Evolutionary conservation across 2,113 vertebrate species (phyloP).

Genomic region (Periophthalmodon schlosseri): DNA sequence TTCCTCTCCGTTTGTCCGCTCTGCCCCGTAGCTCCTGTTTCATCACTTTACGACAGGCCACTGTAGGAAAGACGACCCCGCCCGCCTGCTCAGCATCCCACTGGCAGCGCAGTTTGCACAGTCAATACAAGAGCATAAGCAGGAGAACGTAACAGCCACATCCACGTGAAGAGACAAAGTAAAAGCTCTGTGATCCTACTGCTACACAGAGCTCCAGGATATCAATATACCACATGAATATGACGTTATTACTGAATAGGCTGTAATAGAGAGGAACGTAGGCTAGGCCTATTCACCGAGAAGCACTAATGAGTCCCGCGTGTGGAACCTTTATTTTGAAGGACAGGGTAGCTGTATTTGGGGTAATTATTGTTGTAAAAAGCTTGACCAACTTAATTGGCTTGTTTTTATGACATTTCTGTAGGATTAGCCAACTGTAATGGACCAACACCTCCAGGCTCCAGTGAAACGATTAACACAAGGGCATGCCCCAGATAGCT

Average conservation of each 20-base stretch:
- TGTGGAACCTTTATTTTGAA: constrained; percentile 1
- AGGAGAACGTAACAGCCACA: neutral
- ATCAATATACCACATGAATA: neutral
- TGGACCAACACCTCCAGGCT: neutral
- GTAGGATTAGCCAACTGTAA: neutral
- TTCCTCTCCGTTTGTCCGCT: constrained; percentile 19
- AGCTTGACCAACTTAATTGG: constrained; percentile 1
- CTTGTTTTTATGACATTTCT: neutral
- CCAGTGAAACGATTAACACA: too few relatives aligned
- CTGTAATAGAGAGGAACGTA: neutral
- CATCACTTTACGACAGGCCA: constrained; percentile 53
- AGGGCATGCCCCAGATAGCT: too few relatives aligned
- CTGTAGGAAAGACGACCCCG: constrained; percentile 69
- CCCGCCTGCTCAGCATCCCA: constrained; percentile 75
- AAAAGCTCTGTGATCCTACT: neutral
- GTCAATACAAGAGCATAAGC: neutral
- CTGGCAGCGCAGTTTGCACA: constrained; percentile 24
- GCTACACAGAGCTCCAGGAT: neutral
- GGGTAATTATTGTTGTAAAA: neutral
- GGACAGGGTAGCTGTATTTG: neutral
- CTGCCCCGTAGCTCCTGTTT: constrained; percentile 36
- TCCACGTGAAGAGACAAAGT: neutral
- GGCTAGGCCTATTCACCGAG: neutral
- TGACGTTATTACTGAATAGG: neutral
- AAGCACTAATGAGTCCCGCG: neutral